Base-by-base conservation (phyloP, 1,140 invertebrate genomes). In the Scaptomyza graminum region DNA sequence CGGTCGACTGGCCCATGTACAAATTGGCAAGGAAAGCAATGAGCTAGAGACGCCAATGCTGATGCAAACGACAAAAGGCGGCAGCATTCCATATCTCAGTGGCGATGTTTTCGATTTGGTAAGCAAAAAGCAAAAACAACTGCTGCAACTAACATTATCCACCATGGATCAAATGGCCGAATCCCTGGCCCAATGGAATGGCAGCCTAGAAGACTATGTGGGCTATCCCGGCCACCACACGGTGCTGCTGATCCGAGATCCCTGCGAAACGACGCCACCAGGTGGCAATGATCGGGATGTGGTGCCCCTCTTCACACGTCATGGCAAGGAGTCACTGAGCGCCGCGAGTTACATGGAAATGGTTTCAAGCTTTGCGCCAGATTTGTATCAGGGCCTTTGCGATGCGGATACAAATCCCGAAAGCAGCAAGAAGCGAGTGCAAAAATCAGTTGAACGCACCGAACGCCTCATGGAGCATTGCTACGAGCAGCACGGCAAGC, bases 341-440 rank as follows among this genome's bases (percentile, higher is more conserved):
- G 81, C 94, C 8, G 91, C 95, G 12, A 92, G 91, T 82, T 91
- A 96, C 91, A 95, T 97, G 94, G 93, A 96, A 78, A 85, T 96
- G 43, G 94, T 97, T 43, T 95, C 97, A 92, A 91, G 93, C 69
- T 95, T 95, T 87, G 94, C 95, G 92, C 96, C 96, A 50, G 95
- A 97, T 92, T 94, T 96, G 76, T 97, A 95, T 92, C 94, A 96
- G 83, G 94, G 95, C 15, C 92, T 98, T 61, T 95, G 94, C 90
- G 96, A 98, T 93, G 94, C 95, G n/a, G 96, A 97, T 77, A 97
- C 95, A 25, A 94, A 95, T 82, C 77, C 92, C 4, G 90, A 93
- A 15, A 95, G 95, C 74, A 92, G 94, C 0, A 93, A 93, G 41
- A 97, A 97, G 91, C 92, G 96, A 67, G 80, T 95, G 15, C 79